Base-by-base conservation (phyloP, 64 coral and sea anemone genomes). In the Catalaphyllia jardinei region DNA sequence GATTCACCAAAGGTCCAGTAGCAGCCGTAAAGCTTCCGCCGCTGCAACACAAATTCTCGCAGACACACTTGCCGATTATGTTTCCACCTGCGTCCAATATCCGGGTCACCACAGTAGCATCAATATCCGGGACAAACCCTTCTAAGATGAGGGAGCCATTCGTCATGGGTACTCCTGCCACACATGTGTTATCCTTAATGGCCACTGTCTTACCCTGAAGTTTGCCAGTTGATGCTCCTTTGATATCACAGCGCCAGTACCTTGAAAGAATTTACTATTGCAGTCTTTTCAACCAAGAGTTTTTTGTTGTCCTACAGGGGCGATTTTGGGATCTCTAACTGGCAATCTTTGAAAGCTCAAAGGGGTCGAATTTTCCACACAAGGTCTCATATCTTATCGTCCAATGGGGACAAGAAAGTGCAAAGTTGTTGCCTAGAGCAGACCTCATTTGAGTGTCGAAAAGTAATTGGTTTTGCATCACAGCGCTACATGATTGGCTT, bases 101-200 rank as follows among this genome's bases (percentile, higher is more conserved):
- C 35, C 95, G 73, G 77, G 95, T 75, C n/a, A 95, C 90, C 24
- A 95, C 94, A 18, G 94, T 92, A 8, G 94, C 94, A 20, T 95
- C 94, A 29, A 91, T 77, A 91, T 98, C 92, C 39, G 95, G 89
- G 60, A 91, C 79, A 88, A 88, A 98, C 24, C 89, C 95, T 8
- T 94, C 89, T 73, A 98, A 16, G 7, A 88, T 54, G 29, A 4
- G 71, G 38, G 95, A 98, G 25, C 95, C 95, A 38, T 85, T 96
- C 91, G 91, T 96, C 88, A 96, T 90, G 15, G 94, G 94, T 0
- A 96, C 60, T 29, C 94, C 94, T n/a, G 94, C 87, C 0, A 96
- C 88, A 72, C 74, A 72, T 35, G 89, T 91, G 76, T 87, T 91
- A 57, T 96, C 94, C 71, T 96, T 96, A 10, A 96, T 90, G 22